Evolutionary conservation across 1,140 invertebrate genomes (phyloP).

Genomic region (Anoplolepis gracilipes): DNA sequence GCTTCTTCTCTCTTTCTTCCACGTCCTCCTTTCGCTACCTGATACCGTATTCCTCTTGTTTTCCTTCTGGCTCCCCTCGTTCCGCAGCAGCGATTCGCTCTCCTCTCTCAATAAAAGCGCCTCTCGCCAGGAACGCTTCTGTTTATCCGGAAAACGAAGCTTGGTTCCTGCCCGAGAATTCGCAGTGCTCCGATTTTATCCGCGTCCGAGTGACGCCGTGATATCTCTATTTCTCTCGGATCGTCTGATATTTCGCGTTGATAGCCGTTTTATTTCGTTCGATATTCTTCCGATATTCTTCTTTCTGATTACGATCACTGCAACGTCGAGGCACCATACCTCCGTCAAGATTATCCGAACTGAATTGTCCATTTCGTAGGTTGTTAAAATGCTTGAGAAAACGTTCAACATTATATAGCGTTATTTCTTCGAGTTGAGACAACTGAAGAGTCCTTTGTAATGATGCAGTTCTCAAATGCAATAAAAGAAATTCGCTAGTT

Average conservation of each 20-base stretch:
- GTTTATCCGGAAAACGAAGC: constrained; percentile 40
- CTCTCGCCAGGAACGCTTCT: not conserved
- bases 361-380: constrained; percentile 2
- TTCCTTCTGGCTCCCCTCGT: constrained; percentile 7
- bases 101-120: constrained; percentile 8
- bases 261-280: constrained; percentile 41
- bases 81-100: constrained; percentile 15
- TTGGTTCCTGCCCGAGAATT: not conserved
- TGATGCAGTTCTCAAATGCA: not conserved
- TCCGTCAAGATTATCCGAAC: constrained; percentile 11
- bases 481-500: not conserved
- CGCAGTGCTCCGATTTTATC: constrained; percentile 24
- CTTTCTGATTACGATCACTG: constrained; percentile 28
- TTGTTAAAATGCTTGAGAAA: not conserved
- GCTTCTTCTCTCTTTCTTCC: constrained; percentile 8
- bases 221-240: constrained; percentile 16
- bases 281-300: constrained; percentile 42
- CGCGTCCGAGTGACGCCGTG: constrained; percentile 31
- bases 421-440: not conserved
- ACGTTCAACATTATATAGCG: not conserved
- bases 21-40: constrained; percentile 9
- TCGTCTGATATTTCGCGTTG: constrained; percentile 12
- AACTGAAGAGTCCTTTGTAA: not conserved
- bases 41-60: constrained; percentile 54
- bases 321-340: not conserved